Conservation (phyloP, 2,888 invertebrate genomes). For the Trichopria drosophilae region DNA sequence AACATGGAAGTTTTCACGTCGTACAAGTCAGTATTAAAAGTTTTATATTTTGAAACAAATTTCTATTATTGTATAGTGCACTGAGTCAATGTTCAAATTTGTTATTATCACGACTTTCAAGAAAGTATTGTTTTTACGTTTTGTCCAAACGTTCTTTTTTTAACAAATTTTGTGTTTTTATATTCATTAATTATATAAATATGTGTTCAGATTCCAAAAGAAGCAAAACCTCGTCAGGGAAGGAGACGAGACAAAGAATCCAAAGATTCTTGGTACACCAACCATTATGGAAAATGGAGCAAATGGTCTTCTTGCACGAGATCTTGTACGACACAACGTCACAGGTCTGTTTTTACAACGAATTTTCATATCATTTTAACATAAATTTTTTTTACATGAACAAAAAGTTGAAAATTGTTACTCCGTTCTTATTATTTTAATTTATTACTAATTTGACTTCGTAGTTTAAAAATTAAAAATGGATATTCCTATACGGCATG, state of each 20-base stretch:
- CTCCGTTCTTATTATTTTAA: too few species aligned
- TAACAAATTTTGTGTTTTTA: too few species aligned
- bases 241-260: conserved; percentile 48
- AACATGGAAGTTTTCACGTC: conserved; percentile 54
- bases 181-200: neutral
- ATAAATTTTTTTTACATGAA: too few species aligned
- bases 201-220: conserved; percentile 51
- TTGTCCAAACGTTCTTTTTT: neutral
- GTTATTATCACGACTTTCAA: neutral
- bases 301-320: conserved; percentile 81
- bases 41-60: neutral
- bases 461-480: too few species aligned
- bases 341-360: conserved; percentile 62
- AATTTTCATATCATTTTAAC: too few species aligned
- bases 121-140: too few species aligned
- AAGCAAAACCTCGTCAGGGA: conserved; percentile 53
- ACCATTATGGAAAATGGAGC: conserved; percentile 77
- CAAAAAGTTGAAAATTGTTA: too few species aligned
- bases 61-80: neutral
- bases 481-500: too few species aligned
- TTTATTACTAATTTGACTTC: too few species aligned
- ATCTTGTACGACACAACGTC: conserved; percentile 77
- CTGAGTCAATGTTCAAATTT: neutral
- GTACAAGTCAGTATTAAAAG: conserved; percentile 40
- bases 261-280: conserved; percentile 46